Evolutionary conservation across 2,113 vertebrate species (phyloP).

Genomic region (Takifugu bimaculatus): DNA sequence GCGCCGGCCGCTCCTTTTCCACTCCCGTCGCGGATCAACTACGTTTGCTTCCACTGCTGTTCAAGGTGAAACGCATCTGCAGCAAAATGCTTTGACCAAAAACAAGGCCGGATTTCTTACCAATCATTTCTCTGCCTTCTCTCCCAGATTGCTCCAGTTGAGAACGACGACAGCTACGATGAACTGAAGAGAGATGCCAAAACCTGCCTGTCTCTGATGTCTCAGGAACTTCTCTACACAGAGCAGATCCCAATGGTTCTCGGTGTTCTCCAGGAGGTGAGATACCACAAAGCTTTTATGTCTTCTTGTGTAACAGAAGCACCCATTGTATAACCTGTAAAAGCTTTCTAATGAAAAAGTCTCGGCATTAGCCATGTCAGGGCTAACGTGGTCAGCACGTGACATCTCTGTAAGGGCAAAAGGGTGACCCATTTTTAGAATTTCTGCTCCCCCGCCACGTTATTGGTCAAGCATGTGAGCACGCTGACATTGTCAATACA

Average conservation of each 20-base stretch:
- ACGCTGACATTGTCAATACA: too few species aligned
- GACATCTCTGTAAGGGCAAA: too few species aligned
- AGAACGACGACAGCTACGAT: constrained; percentile 96
- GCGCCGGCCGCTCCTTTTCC: constrained; percentile 92
- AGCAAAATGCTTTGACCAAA: neutral
- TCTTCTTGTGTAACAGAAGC: neutral
- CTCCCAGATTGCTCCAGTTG: constrained; percentile 91
- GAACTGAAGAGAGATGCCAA: constrained; percentile 97
- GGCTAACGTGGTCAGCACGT: too few species aligned
- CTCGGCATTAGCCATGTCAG: too few species aligned
- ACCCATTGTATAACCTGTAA: neutral
- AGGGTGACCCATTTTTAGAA: too few species aligned
- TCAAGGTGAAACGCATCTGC: constrained; percentile 80
- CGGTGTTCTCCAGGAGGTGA: constrained; percentile 71
- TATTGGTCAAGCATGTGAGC: too few species aligned
- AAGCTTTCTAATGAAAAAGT: too few species aligned
- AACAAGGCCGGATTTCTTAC: neutral
- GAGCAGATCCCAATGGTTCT: constrained; percentile 95
- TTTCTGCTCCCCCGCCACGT: too few species aligned
- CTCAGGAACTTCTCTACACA: constrained; percentile 92
- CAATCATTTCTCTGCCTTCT: neutral
- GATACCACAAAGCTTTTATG: constrained; percentile 8
- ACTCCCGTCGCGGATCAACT: constrained; percentile 92
- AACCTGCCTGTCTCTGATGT: constrained; percentile 93
- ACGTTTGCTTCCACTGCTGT: constrained; percentile 89